Evolutionary conservation across 92 coral and sea anemone species (phyloP), one percentile per base, ranked within the genome.

Genomic region (Palythoa grandis): DNA sequence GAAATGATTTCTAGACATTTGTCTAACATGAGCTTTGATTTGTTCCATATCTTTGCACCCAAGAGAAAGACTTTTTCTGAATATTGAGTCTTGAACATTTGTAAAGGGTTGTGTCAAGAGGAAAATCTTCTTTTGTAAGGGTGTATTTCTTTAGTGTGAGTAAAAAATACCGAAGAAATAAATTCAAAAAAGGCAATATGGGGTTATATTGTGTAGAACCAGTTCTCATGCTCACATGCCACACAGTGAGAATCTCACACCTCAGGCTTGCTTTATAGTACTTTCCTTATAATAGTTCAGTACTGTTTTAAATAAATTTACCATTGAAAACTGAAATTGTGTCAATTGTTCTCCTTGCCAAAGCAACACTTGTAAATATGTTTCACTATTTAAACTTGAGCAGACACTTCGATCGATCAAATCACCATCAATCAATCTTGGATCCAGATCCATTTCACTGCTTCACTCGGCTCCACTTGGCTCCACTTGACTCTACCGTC

Each of bases 221-320:
- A 70, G 19, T 70, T 70, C 74, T 70, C 74, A 70, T 14, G 40
- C 48, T 70, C 74, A 23, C 74, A 70, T 10, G 47, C 74, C 74
- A 8, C 3, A 25, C 38, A 70, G 1, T 70, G 74, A 70, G 74
- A 70, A 70, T 70, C 74, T 22, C 74, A 70, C 43, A 11, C 74
- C 74, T 25, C 74, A 70, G 74, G 40, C 74, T 70, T 70, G 74
- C 74, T 16, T 70, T 9, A 70, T 29, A 29, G 35, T 29, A 29
- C 35, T 29, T 29, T 29, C 35, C 35, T 29, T 29, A 29, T 1
- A 29, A 29, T 29, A 29, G 40, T 70, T 22, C 37, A n/a, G n/a
- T n/a, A 29, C 47, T 70, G 74, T 70, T 70, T 70, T 70, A 22
- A 70, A 70, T 22, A 53, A 9, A 14, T 9, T 5, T 70, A 1